Evolutionary conservation across 2,888 invertebrate genomes (phyloP), one percentile per base, ranked within the genome.

Genomic region (Erpobdella octoculata): DNA sequence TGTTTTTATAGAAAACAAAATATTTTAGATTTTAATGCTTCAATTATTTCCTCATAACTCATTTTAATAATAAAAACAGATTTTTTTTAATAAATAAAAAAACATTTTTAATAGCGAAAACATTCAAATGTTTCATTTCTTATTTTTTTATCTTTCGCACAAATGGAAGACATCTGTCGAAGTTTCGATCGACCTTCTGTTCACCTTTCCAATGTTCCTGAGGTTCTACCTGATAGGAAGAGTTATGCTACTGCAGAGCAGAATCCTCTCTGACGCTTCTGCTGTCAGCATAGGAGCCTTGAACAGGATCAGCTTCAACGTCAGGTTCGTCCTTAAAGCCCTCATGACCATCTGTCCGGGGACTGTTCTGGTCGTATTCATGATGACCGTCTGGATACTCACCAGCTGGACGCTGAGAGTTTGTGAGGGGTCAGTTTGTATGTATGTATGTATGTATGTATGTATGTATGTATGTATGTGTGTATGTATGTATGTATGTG

Each of bases 271-370:
- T 8, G 61, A 62, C 31, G 70, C 61, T 12, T 70, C 70, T 8
- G 70, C 61, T 18, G 48, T 62, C 70, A 62, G 62, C 41, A 70
- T 62, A 21, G 70, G 62, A 36, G 70, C 70, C 36, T 62, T 62
- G 33, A 70, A 61, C 41, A 58, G 41, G 21, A 70, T 70, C 61
- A 70, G 37, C 37, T 70, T 62, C 70, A 70, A 69, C 58, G 69
- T 69, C 91, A 48, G 79, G 71, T 95, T 92, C 86, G 93, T 95
- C 81, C 88, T 95, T 82, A 95, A 95, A 86, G 98, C 98, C 76
- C 87, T 99, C 79, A 99, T 99, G 98, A 98, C 97, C 83, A 96
- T 99, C 84, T 97, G 96, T 85, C 98, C 98, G 71, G 85, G 97
- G 89, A 85, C 96, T 89, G 96, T 98, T 79, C 88, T 99, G 80